phyloP scores from a whole-genome alignment of 2,113 vertebrate genomes.

The Condylura cristata region DNA sequence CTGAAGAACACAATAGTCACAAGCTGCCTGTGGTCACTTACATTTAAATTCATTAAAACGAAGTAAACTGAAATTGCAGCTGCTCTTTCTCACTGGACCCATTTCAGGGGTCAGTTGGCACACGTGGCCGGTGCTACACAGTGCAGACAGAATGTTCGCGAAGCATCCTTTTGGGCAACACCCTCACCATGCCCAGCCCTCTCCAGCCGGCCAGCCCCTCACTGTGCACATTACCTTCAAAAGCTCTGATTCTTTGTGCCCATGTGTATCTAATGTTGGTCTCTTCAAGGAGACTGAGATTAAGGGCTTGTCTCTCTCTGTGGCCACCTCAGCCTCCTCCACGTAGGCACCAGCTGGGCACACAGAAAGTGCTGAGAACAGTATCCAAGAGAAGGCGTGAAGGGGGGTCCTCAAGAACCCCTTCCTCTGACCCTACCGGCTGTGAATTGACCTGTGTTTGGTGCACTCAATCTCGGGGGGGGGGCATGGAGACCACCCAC shows the following conservation, averaged over 20 bases:
- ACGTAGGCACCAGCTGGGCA: no score
- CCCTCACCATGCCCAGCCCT: no score
- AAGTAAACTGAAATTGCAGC: background rate
- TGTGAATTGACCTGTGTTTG: rapidly evolving
- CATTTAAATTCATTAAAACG: background rate
- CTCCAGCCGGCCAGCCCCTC: background rate
- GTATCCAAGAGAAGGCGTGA: rapidly evolving
- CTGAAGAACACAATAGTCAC: background rate
- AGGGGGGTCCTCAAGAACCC: no score
- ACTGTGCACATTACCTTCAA: background rate
- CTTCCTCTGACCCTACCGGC: background rate
- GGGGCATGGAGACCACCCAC: rapidly evolving
- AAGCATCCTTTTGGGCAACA: rapidly evolving
- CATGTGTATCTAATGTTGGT: background rate
- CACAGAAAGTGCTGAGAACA: rapidly evolving
- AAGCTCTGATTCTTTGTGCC: background rate
- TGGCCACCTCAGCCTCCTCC: background rate
- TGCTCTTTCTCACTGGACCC: background rate
- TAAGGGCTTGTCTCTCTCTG: background rate
- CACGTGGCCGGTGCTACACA: rapidly evolving
- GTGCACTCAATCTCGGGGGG: no score
- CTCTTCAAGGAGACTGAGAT: background rate
- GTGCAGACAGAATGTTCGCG: background rate
- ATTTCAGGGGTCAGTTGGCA: background rate
- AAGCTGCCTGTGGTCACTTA: background rate